Base-by-base conservation (phyloP, 1,140 invertebrate species). In the Maniola jurtina region DNA sequence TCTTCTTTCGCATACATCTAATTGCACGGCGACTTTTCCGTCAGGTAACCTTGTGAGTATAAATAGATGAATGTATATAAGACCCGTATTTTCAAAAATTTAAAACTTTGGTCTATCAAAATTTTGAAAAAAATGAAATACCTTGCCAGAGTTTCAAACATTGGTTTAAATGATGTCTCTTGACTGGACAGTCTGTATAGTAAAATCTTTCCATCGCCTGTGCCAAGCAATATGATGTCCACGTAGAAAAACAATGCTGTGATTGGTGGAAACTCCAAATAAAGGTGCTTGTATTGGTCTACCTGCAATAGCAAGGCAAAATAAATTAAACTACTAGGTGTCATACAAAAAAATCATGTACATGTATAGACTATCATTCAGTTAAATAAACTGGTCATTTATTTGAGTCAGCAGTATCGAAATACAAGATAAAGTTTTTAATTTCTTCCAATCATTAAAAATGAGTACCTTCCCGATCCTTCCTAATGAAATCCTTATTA, bases 1-100 rank as follows among this genome's bases (percentile, higher is more conserved):
- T 60, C 75, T 81, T 45, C 78, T 81, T 64, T 90, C 88, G 58
- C 78, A 85, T 0, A 90, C 80, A 80, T 90, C 88, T n/a, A 90
- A 59, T 57, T 86, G 80, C 4, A 86, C 69, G 2, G 85, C 79
- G 77, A 79, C 84, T 67, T 82, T 84, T 6, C 75, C 78, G 15
- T 81, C 80, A 7, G 86, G 86, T 16, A 90, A 70, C 9, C 64
- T 64, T 2, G 77, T 76, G 15, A 88, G 34, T 0, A 69, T 76
- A 45, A 45, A n/a, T 45, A 25, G 25, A 25, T 25, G 25, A 25
- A 25, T 25, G 1, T 2, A 25, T 25, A 25, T 25, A 25, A 25
- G 25, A 4, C 1, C 25, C 25, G 25, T 1, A 25, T 25, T 25
- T 25, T 25, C 25, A 25, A 25, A 25, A 25, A 2, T 25, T 4